Evolutionary conservation across 2,888 invertebrate species (phyloP), one percentile per base, ranked within the genome.

Genomic region (Scotopteryx bipunctaria): DNA sequence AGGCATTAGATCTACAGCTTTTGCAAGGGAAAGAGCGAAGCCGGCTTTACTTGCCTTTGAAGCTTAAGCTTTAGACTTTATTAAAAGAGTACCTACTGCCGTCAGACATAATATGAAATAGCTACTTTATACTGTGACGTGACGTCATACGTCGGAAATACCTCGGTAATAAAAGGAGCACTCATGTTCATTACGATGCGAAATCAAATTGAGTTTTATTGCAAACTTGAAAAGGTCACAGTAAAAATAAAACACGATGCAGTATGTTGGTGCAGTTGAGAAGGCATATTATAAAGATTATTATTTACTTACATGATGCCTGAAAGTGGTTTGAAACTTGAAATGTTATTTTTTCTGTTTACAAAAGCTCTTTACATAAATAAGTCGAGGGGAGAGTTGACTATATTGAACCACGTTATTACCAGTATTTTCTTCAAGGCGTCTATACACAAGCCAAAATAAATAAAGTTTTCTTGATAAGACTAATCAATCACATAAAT

Each of bases 131-230:
- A 32, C 23, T 3, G 27, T 27, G 38, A 17, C 9, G 17, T 25
- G 21, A 33, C 35, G 11, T 41, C 19, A 41, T 29, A 41, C 29
- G 14, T 41, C 6, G 15, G 17, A 43, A 25, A 13, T 25, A 55
- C 35, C 42, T 3, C 5, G 21, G 31, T 19, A 21, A 23, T 32
- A 19, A 42, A 14, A 17, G n/a, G 5, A 40, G 25, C 25, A 38
- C 38, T 38, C 38, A 27, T 15, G 14, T 37, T 21, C 35, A 47
- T 8, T 40, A 48, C 31, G 44, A 40, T 32, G 14, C 31, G 32
- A 35, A 40, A 33, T 32, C 17, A 51, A 54, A 59, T 59, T 48
- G 41, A 45, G 44, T 53, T 59, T 50, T 43, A 50, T 42, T 56
- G 32, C 32, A 32, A 31, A 23, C 15, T 23, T 42, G 32, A 23